Base-by-base conservation (phyloP, 2,113 vertebrate species). In the Gymnocephalus cernua region DNA sequence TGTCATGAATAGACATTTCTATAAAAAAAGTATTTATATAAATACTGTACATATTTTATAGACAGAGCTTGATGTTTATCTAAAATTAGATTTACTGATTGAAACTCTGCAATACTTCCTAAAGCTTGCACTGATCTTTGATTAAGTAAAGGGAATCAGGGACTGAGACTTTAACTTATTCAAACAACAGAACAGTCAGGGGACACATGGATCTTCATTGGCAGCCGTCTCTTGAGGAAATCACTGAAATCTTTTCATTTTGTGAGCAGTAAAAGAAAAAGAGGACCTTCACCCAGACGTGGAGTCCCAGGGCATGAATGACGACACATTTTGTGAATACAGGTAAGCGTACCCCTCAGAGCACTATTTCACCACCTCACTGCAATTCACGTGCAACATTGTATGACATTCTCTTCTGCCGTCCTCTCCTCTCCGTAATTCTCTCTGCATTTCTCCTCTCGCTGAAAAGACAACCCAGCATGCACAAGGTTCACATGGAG, bases 241-340 rank as follows among this genome's bases (percentile, higher is more conserved):
- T 82, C 48, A 47, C 86, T 90, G 54, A 88, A 84, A 59, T 88
- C 57, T 87, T 74, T 75, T 78, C 38, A n/a, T 86, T 89, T 77
- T 90, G n/a, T 86, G 85, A 93, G 78, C 91, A 99, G 98, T 99
- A 53, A 99, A 99, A 94, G 98, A 99, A 90, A 99, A 99, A 82
- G 98, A 99, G 93, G 98, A 99, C 92, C 96, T 99, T 62, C 97
- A 98, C 90, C 97, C 97, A 87, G 98, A 99, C 83, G 94, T 97
- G 0, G 98, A 99, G 94, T 96, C 97, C 86, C 97, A 97, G 84
- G 98, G 96, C 79, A 97, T 96, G 92, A 98, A 98, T 95, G 97
- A 99, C 72, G 97, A 98, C 95, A 98, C 97, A 23, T 99, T 99
- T 92, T 97, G 97, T 82, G 98, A 99, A 96, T 99, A 97, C 95